Percentiles rank a stretch among this genome's conserved stretches.
Evolutionary conservation across 2,888 invertebrate species (phyloP).

Genomic region (Calameuta pallipes): DNA sequence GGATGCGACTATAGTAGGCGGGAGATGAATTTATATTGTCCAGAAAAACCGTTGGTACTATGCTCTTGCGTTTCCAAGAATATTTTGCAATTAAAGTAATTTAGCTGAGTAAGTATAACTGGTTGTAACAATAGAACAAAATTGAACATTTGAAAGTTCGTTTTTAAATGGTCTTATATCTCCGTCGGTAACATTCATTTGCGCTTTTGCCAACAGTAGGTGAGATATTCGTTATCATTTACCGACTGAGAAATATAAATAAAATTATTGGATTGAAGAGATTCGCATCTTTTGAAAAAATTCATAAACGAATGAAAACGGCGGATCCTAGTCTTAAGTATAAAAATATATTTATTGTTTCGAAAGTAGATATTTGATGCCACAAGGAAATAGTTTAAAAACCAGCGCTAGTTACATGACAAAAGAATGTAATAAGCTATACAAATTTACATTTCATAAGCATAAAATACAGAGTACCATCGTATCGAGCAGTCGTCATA

Average conservation of each 20-base stretch:
- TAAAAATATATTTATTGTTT: conserved; percentile 44
- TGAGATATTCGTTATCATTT: background rate
- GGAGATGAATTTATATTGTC: background rate
- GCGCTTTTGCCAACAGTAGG: background rate
- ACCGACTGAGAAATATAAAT: background rate
- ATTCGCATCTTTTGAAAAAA: background rate
- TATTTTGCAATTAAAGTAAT: background rate
- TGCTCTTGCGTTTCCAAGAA: background rate
- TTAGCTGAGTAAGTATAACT: background rate
- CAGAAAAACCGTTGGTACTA: background rate
- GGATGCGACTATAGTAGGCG: background rate
- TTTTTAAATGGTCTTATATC: background rate
- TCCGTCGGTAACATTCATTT: background rate
- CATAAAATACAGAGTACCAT: background rate
- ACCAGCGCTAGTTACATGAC: background rate
- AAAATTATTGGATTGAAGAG: background rate
- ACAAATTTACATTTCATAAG: background rate
- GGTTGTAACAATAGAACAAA: background rate
- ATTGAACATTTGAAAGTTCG: background rate
- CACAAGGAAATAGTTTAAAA: background rate
- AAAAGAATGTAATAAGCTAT: background rate
- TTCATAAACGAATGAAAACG: background rate
- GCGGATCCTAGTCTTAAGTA: conserved; percentile 28
- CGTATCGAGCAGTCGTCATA: background rate
- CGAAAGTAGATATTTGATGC: background rate